A percentile compares a stretch with the other conserved stretches of the same genome.
Evolutionary conservation across 1,140 invertebrate genomes (phyloP).

Genomic region (Drosophila oshimai): DNA sequence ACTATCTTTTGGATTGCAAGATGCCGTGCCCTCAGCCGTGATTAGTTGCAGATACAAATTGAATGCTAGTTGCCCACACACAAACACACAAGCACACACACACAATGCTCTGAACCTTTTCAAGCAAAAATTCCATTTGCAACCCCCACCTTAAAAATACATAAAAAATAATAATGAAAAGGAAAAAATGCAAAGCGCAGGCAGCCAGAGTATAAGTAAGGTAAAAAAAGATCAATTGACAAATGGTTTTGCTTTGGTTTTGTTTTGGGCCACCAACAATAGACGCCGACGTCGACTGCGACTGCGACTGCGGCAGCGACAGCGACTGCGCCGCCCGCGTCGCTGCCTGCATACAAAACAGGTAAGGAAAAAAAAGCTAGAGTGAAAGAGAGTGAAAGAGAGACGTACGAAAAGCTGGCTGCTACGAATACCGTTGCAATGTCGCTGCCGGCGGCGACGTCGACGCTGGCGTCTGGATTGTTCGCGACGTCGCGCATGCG

Average conservation of each 20-base stretch:
- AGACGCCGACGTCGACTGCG: constrained; percentile 27
- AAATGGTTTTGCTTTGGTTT: too few species aligned
- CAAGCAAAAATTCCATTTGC: constrained; percentile 65
- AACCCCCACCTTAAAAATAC: constrained; percentile 64
- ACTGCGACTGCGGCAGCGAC: constrained; percentile 1
- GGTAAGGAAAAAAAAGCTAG: constrained; percentile 20
- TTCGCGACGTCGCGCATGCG: constrained; percentile 77
- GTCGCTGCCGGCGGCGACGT: constrained; percentile 2
- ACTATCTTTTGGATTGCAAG: constrained; percentile 39
- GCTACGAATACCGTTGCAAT: constrained; percentile 65
- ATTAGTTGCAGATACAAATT: constrained; percentile 61
- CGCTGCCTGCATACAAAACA: constrained; percentile 64
- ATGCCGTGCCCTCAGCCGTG: constrained; percentile 60
- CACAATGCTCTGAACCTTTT: constrained; percentile 49
- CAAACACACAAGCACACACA: neutral
- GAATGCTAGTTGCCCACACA: constrained; percentile 41
- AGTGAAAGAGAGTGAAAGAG: constrained; percentile 20
- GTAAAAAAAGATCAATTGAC: constrained; percentile 67
- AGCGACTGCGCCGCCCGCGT: neutral
- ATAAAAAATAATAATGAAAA: constrained; percentile 42
- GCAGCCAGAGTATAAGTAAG: constrained; percentile 25
- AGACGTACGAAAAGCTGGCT: constrained; percentile 37
- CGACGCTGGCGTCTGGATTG: constrained; percentile 55
- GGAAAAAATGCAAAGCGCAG: constrained; percentile 45
- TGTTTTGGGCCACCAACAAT: constrained; percentile 49